Percentiles rank a stretch among this genome's conserved stretches.
phyloP scores from a whole-genome alignment of 2,113 vertebrate species.

The Alligator sinensis region DNA sequence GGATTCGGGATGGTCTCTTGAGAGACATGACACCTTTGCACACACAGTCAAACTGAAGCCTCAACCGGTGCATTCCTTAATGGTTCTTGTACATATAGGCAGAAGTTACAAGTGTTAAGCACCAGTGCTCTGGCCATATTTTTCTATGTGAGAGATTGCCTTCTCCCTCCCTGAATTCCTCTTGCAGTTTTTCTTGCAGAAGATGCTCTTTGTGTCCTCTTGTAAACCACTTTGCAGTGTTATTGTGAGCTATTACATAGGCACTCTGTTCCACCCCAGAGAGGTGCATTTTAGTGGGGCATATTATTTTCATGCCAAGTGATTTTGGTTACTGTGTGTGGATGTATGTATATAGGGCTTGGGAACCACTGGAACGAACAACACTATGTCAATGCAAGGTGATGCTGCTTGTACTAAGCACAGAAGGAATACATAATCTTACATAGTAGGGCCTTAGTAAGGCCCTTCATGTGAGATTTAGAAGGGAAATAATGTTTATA shows the following conservation, averaged over 20 bases:
- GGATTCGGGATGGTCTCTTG: background rate
- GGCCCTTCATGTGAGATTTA: background rate
- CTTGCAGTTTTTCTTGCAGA: background rate
- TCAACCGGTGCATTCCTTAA: background rate
- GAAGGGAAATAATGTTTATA: constrained; percentile 23
- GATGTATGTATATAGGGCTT: background rate
- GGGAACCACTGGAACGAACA: background rate
- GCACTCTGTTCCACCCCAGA: background rate
- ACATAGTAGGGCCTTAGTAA: rapidly evolving
- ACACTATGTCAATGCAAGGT: background rate
- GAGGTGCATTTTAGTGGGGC: background rate
- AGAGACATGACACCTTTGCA: background rate
- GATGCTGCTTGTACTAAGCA: background rate
- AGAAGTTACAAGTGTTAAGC: background rate
- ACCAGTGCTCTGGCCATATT: background rate
- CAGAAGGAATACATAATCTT: background rate
- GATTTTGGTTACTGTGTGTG: background rate
- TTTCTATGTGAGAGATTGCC: background rate
- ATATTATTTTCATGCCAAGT: rapidly evolving
- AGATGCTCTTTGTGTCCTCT: background rate
- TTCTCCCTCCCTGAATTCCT: background rate
- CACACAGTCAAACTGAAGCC: background rate
- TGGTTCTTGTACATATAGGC: background rate
- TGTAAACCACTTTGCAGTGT: background rate
- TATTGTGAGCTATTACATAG: background rate